Conservation (phyloP, 2,113 vertebrate species). For the Cephalopterus ornatus region DNA sequence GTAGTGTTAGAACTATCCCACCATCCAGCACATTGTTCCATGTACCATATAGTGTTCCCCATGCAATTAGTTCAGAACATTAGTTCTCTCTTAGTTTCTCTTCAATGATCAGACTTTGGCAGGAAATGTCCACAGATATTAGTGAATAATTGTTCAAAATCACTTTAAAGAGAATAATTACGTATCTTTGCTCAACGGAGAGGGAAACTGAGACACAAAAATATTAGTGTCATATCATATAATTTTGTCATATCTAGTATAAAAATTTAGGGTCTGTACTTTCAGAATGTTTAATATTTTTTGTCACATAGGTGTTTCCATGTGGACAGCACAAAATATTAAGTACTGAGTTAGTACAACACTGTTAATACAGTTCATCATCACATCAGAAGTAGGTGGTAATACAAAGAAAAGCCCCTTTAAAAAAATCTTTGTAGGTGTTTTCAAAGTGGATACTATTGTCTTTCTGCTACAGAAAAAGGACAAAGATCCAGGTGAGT, state of each 20-base stretch:
- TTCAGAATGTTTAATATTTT: background rate
- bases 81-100: background rate
- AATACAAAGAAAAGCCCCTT: background rate
- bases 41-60: background rate
- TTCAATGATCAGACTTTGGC: background rate
- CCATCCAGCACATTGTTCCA: rapidly evolving
- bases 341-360: background rate
- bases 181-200: background rate
- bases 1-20: background rate
- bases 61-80: background rate
- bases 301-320: background rate
- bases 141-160: background rate
- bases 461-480: background rate
- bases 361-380: background rate
- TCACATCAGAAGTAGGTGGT: background rate
- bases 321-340: background rate
- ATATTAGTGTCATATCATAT: background rate
- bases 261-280: background rate
- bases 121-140: background rate
- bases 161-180: background rate
- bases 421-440: background rate
- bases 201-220: background rate
- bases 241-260: background rate
- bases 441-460: background rate
- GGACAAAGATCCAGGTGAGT: background rate